Conservation (phyloP, 2,888 invertebrate genomes). For the Buathra laborator region DNA sequence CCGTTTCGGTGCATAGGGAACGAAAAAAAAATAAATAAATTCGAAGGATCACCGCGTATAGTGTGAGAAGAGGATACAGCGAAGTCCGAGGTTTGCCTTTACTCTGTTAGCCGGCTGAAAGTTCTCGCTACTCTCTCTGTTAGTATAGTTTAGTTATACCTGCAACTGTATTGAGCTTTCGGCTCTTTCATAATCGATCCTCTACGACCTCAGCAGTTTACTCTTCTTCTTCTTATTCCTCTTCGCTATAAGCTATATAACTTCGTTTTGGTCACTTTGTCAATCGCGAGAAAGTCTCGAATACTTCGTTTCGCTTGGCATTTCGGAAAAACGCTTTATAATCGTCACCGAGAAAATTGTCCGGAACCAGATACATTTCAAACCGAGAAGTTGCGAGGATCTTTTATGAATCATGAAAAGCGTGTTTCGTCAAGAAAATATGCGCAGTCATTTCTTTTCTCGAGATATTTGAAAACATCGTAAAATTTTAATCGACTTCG, state of each 20-base stretch:
- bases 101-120: constrained; percentile 47
- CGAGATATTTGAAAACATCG: neutral
- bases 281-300: constrained; percentile 14
- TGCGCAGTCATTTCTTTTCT: neutral
- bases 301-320: constrained; percentile 18
- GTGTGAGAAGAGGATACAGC: constrained; percentile 54
- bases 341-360: neutral
- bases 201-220: constrained; percentile 36
- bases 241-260: neutral
- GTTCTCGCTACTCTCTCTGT: neutral
- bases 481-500: neutral
- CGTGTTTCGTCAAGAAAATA: too few species aligned
- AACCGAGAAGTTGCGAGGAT: neutral
- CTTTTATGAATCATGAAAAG: neutral
- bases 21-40: constrained; percentile 29
- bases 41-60: constrained; percentile 40
- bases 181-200: constrained; percentile 47
- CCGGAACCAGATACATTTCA: neutral
- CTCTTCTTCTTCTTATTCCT: constrained; percentile 13
- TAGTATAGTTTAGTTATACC: constrained; percentile 11
- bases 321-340: constrained; percentile 17
- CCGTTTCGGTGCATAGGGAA: constrained; percentile 49
- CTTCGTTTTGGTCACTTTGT: constrained; percentile 7
- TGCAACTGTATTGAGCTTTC: constrained; percentile 10
- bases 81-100: constrained; percentile 63